Evolutionary conservation across 2,113 vertebrate genomes (phyloP).

Genomic region (Syngnathoides biaculeatus): DNA sequence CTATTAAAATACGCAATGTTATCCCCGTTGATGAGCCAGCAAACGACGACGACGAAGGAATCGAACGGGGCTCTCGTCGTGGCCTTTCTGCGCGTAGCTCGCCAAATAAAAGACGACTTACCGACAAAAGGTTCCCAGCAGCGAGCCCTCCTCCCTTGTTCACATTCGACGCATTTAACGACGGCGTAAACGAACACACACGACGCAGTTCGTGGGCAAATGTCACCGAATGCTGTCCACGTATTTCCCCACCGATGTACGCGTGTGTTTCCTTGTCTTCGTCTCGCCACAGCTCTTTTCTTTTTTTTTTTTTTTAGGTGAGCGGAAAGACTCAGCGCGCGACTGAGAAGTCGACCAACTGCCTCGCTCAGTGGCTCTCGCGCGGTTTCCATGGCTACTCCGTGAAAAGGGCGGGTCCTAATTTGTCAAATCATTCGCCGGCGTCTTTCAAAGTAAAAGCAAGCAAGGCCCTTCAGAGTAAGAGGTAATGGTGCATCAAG

Average conservation of each 20-base stretch:
- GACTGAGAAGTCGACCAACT: slow-evolving; percentile 49
- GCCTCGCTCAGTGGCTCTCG: slow-evolving; percentile 55
- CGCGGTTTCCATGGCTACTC: slow-evolving; percentile 72
- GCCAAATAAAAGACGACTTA: slow-evolving; percentile 58
- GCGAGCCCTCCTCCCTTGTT: slow-evolving; percentile 60
- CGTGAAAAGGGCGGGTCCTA: slow-evolving; percentile 47
- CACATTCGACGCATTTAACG: slow-evolving; percentile 65
- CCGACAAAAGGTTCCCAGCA: slow-evolving; percentile 66
- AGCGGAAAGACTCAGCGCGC: slow-evolving; percentile 58
- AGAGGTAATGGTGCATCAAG: slow-evolving; percentile 23
- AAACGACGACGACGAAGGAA: background rate
- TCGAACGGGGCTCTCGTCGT: slow-evolving; percentile 15
- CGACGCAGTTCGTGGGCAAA: slow-evolving; percentile 1
- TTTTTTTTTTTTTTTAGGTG: slow-evolving; percentile 50
- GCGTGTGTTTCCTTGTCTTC: slow-evolving; percentile 29
- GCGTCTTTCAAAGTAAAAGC: slow-evolving; percentile 52
- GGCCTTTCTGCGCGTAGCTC: slow-evolving; percentile 56
- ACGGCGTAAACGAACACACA: slow-evolving; percentile 15
- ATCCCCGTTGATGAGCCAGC: background rate
- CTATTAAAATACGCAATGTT: background rate
- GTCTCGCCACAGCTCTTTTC: slow-evolving; percentile 19
- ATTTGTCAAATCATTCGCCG: slow-evolving; percentile 16
- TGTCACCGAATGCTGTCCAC: slow-evolving; percentile 6
- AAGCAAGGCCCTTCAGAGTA: slow-evolving; percentile 37
- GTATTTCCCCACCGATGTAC: slow-evolving; percentile 8